Evolutionary conservation across 2,888 invertebrate genomes (phyloP).

Genomic region (Ganaspis brasiliensis): DNA sequence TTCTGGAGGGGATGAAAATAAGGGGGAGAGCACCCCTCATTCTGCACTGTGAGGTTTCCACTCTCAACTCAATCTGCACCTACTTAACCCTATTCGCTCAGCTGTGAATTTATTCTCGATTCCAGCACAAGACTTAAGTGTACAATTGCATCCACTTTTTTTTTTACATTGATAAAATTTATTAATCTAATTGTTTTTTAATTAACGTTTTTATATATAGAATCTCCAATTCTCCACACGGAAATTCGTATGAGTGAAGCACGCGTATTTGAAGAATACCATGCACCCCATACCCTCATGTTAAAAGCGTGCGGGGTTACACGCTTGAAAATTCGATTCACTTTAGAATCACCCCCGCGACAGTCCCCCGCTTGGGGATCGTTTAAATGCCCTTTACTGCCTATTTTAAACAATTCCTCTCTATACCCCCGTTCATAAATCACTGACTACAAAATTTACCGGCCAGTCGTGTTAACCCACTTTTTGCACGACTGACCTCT

Average conservation of each 20-base stretch:
- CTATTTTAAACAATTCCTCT: slow-evolving; percentile 74
- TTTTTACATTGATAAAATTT: no score
- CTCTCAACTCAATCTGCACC: slow-evolving; percentile 74
- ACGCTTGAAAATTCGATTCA: slow-evolving; percentile 75
- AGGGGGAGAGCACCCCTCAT: slow-evolving; percentile 56
- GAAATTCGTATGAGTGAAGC: background rate
- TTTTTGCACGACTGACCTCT: slow-evolving; percentile 37
- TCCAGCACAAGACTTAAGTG: background rate
- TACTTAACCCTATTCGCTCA: slow-evolving; percentile 76
- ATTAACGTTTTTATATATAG: no score
- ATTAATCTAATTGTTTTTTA: no score
- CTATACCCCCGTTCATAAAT: slow-evolving; percentile 61
- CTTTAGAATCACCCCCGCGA: slow-evolving; percentile 68
- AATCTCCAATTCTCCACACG: no score
- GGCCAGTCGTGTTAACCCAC: slow-evolving; percentile 56
- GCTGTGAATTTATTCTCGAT: slow-evolving; percentile 46
- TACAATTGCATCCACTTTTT: no score
- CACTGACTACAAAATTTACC: slow-evolving; percentile 59
- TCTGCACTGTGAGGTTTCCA: slow-evolving; percentile 73
- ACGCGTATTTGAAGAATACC: background rate
- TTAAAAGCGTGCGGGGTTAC: slow-evolving; percentile 60
- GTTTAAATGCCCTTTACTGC: slow-evolving; percentile 74
- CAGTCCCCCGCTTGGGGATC: slow-evolving; percentile 69
- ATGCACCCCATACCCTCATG: slow-evolving; percentile 39
- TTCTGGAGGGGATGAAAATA: slow-evolving; percentile 59